Percentiles rank a stretch among this genome's conserved stretches.
phyloP scores from a whole-genome alignment of 53 echinoderm and acorn worm genomes.

The Zoroaster sp. region DNA sequence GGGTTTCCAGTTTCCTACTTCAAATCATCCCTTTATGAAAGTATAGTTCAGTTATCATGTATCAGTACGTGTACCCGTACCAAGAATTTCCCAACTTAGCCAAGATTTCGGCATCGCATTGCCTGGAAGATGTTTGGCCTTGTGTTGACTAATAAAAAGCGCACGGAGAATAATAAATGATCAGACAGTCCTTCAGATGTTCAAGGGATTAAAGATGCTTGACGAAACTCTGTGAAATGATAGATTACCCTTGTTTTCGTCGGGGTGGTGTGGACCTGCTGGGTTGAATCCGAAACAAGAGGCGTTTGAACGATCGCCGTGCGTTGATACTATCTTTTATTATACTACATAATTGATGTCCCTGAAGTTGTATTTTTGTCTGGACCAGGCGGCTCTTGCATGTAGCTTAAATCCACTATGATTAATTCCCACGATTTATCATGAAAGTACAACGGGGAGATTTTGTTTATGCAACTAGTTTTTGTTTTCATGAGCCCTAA shows the following conservation, averaged over 20 bases:
- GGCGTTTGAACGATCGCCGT: not conserved
- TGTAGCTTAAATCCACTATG: not conserved
- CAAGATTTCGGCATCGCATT: not conserved
- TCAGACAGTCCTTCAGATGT: conserved; percentile 15
- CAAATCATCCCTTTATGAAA: no score
- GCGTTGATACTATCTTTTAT: not conserved
- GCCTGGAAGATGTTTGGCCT: not conserved
- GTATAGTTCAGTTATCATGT: no score
- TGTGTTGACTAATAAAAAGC: not conserved
- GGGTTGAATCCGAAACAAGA: not conserved
- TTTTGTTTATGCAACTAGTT: not conserved
- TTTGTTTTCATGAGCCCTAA: no score
- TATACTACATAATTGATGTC: not conserved
- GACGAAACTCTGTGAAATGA: not conserved
- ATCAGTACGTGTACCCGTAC: no score
- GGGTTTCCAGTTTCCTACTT: no score
- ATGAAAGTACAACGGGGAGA: no score
- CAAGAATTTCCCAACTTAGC: no score
- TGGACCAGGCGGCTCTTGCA: not conserved
- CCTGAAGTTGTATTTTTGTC: not conserved
- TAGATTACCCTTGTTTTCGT: conserved; percentile 8
- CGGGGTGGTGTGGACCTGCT: not conserved
- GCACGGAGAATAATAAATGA: conserved; percentile 14
- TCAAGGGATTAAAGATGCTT: conserved; percentile 11
- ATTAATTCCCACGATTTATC: no score